These are phyloP conservation scores for Agrochola circellaris DNA, from an alignment of 2,888 invertebrate species.

Conservation along the genomic window DNA sequence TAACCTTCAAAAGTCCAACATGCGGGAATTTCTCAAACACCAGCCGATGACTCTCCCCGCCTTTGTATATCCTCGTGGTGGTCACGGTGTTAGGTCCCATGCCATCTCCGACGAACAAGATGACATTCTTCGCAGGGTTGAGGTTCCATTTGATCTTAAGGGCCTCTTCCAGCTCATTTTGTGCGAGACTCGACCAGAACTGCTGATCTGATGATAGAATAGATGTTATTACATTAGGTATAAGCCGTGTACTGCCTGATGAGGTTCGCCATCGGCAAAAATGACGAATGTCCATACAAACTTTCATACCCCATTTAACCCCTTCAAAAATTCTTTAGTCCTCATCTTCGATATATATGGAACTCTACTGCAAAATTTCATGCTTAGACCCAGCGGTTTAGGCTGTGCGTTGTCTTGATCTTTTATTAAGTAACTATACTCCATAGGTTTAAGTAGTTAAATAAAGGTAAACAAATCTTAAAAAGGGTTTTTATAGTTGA, in stretches of 20 bases:
- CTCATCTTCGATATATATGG: too few species aligned
- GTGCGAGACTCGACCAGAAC: conserved; percentile 88
- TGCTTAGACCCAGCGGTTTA: too few species aligned
- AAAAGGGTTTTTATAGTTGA: too few species aligned
- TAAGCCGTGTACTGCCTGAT: neutral
- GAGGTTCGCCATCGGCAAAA: neutral
- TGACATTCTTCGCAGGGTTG: conserved; percentile 94
- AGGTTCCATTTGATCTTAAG: conserved; percentile 90
- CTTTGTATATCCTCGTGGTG: conserved; percentile 94
- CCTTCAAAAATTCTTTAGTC: too few species aligned
- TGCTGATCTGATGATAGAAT: conserved; percentile 75
- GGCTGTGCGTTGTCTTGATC: too few species aligned
- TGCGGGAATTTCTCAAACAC: conserved; percentile 96
- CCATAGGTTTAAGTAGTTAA: too few species aligned
- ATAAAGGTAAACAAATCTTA: too few species aligned
- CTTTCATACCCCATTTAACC: too few species aligned
- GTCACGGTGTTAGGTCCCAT: conserved; percentile 97
- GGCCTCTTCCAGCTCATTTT: conserved; percentile 89
- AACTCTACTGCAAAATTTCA: too few species aligned
- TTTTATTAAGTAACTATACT: too few species aligned
- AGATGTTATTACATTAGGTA: neutral
- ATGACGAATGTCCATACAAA: neutral
- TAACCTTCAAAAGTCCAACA: conserved; percentile 95
- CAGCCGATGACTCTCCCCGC: conserved; percentile 93
- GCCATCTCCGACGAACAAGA: conserved; percentile 97